These are phyloP conservation scores for Leuciscus idus DNA, from an alignment of 2,113 vertebrate genomes.

Conservation along the genomic window DNA sequence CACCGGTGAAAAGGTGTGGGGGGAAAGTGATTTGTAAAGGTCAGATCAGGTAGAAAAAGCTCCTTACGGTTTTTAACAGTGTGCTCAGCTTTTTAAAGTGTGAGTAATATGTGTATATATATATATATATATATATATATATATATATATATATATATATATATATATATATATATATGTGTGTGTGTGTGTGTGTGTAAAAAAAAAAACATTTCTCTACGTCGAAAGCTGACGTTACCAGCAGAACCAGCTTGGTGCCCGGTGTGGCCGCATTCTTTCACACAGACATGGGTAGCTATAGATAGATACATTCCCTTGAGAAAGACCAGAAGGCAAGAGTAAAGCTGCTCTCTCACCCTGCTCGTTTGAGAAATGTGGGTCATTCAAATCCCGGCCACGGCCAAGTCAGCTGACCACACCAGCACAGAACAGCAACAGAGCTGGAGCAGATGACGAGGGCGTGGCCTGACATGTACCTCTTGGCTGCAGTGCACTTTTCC, in stretches of 20 bases:
- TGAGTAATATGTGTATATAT: background rate
- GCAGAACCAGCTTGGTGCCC: conserved; percentile 10
- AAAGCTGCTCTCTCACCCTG: conserved; percentile 50
- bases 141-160: too few relatives aligned
- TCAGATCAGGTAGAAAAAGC: background rate
- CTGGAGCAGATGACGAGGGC: background rate
- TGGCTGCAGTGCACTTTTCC: conserved; percentile 12
- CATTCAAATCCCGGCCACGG: conserved; percentile 47
- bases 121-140: background rate
- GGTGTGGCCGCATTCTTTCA: conserved; percentile 52
- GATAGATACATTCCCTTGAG: conserved; percentile 55
- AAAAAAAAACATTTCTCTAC: background rate
- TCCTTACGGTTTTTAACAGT: background rate
- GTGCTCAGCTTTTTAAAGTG: background rate
- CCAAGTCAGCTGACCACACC: conserved; percentile 54
- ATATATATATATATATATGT: background rate
- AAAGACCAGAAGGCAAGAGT: conserved; percentile 51
- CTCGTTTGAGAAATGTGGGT: conserved; percentile 58
- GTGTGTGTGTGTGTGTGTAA: too few relatives aligned
- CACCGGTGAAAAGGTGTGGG: background rate
- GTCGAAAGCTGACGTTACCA: background rate
- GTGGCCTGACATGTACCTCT: background rate
- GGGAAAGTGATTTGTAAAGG: background rate
- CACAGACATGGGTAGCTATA: conserved; percentile 52
- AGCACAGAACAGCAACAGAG: background rate